A percentile compares a stretch with the other conserved stretches of the same genome.
phyloP scores from a whole-genome alignment of 2,888 invertebrate genomes.

The Caenorhabditis doughertyi region DNA sequence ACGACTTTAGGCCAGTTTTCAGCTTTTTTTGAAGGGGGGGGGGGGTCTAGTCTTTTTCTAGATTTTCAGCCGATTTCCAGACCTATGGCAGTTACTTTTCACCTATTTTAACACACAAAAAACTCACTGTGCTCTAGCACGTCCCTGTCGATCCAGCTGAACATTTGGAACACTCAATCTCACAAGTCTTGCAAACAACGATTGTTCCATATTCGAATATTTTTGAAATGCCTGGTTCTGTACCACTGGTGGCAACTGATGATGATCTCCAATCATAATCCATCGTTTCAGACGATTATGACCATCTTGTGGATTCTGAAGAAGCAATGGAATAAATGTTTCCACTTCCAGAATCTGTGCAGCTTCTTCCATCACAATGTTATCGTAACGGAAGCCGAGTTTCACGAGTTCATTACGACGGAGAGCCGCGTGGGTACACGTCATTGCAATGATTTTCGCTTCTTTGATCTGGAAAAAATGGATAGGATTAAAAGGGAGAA shows the following conservation, averaged over 20 bases:
- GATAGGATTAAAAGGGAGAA: too few species aligned
- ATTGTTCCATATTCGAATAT: conserved; percentile 99
- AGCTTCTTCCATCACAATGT: conserved; percentile 98
- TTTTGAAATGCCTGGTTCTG: conserved; percentile 99
- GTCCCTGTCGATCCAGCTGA: conserved; percentile 97
- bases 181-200: conserved; percentile 96
- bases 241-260: conserved; percentile 98
- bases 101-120: neutral
- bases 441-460: conserved; percentile 99
- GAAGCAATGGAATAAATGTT: conserved; percentile 96
- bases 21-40: too few species aligned
- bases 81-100: neutral
- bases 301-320: conserved; percentile 96
- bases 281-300: conserved; percentile 96
- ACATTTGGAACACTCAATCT: conserved; percentile 97
- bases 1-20: too few species aligned
- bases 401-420: conserved; percentile 94
- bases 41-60: too few species aligned
- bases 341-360: conserved; percentile 99
- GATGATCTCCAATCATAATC: conserved; percentile 99
- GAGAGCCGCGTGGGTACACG: conserved; percentile 98
- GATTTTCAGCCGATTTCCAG: too few species aligned
- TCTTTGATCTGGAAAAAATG: conserved; percentile 85
- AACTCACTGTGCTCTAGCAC: conserved; percentile 90
- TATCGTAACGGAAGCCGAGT: conserved; percentile 90